Conservation (phyloP, 2,888 invertebrate genomes). For the Carabus problematicus region DNA sequence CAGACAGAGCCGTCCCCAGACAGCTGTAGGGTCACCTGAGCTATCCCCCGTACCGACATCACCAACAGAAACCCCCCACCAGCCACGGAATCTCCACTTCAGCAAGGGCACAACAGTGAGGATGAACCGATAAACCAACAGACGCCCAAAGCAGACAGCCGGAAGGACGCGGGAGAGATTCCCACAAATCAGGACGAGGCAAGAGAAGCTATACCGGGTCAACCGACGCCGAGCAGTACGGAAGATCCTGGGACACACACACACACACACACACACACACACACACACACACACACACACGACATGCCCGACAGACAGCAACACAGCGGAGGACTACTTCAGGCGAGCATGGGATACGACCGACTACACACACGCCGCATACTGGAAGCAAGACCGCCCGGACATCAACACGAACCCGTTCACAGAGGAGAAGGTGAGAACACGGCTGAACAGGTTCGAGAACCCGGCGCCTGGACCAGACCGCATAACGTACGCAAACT, state of each 20-base stretch:
- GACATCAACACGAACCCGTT: not conserved
- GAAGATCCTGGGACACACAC: not conserved
- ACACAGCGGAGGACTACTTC: not conserved
- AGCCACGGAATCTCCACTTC: not conserved
- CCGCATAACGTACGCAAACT: not conserved
- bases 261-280: too few species aligned
- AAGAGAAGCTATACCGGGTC: not conserved
- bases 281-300: too few species aligned
- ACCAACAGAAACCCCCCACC: not conserved
- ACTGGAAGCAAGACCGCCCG: not conserved
- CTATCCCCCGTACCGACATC: not conserved
- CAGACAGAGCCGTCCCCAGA: too few species aligned
- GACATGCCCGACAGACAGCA: not conserved
- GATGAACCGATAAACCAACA: not conserved
- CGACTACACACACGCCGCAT: not conserved
- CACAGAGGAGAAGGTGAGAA: not conserved
- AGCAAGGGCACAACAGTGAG: not conserved
- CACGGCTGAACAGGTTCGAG: not conserved
- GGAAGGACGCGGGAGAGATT: too few species aligned
- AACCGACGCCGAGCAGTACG: not conserved
- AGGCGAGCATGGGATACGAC: not conserved
- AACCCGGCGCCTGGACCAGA: not conserved
- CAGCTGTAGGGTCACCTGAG: not conserved
- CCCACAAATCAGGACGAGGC: too few species aligned
- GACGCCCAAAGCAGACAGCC: not conserved